A percentile compares a stretch with the other conserved stretches of the same genome.
Conservation (phyloP, 2,797 vertebrate genomes). For the Chromis chromis region DNA sequence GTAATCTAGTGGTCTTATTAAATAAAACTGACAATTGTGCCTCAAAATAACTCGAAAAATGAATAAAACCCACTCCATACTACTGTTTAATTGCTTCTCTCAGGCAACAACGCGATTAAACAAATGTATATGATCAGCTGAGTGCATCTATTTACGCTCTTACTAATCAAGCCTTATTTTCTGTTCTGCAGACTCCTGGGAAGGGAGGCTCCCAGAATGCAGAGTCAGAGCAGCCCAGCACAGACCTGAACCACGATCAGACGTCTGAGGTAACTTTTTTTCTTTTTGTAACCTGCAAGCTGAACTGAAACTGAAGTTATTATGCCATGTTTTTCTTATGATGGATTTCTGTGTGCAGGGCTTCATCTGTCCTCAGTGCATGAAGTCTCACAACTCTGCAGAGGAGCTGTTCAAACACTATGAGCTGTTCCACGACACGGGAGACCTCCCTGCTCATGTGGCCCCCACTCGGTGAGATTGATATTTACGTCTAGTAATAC, state of each 20-base stretch:
- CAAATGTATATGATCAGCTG: neutral
- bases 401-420: conserved; percentile 99
- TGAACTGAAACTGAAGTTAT: neutral
- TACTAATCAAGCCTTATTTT: conserved; percentile 3
- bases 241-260: conserved; percentile 93
- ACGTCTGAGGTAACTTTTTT: conserved; percentile 92
- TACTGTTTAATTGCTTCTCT: neutral
- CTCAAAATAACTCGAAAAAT: neutral
- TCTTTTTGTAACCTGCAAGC: neutral
- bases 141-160: neutral
- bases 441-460: conserved; percentile 88
- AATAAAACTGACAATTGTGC: neutral
- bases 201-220: conserved; percentile 95
- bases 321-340: conserved; percentile 7
- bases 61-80: neutral
- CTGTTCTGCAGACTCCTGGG: conserved; percentile 91
- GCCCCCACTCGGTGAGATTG: conserved; percentile 88
- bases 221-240: conserved; percentile 92
- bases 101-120: neutral
- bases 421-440: conserved; percentile 93
- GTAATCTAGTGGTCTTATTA: neutral
- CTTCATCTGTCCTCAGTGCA: conserved; percentile 99
- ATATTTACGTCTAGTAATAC: neutral
- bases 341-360: conserved; percentile 84
- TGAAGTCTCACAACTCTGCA: conserved; percentile 98